Conservation (phyloP, 2,113 vertebrate genomes). For the Hypomesus transpacificus region DNA sequence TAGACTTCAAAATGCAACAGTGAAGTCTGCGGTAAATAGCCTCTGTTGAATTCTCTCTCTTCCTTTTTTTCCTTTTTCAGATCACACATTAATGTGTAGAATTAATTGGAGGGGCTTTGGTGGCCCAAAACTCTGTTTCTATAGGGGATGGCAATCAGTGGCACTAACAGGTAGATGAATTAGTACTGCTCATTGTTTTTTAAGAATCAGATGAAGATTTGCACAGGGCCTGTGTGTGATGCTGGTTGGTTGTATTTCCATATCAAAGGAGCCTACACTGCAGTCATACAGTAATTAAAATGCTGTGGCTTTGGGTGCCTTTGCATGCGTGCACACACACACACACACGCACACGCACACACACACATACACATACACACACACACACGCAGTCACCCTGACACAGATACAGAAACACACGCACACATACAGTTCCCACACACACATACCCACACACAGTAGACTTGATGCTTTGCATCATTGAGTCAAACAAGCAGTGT, state of each 20-base stretch:
- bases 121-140: constrained; percentile 50
- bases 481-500: constrained; percentile 58
- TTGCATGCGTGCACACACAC: constrained; percentile 9
- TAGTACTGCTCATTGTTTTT: constrained; percentile 88
- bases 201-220: constrained; percentile 97
- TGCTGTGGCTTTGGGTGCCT: constrained; percentile 86
- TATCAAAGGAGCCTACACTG: constrained; percentile 94
- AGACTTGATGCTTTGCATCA: constrained; percentile 36
- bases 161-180: constrained; percentile 87
- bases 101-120: constrained; percentile 65
- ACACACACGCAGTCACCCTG: constrained; percentile 1
- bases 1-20: constrained; percentile 66
- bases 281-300: constrained; percentile 97
- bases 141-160: constrained; percentile 79
- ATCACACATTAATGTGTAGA: constrained; percentile 66
- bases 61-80: constrained; percentile 32
- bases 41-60: constrained; percentile 42
- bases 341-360: constrained; percentile 47
- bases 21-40: constrained; percentile 48
- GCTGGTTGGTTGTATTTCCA: constrained; percentile 91
- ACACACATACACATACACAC: background rate
- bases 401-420: constrained; percentile 16
- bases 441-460: constrained; percentile 36
- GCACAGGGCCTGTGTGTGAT: constrained; percentile 84
- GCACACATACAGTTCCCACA: constrained; percentile 9